Base-by-base conservation (phyloP, 2,888 invertebrate species). In the Hypercompe scribonia region DNA sequence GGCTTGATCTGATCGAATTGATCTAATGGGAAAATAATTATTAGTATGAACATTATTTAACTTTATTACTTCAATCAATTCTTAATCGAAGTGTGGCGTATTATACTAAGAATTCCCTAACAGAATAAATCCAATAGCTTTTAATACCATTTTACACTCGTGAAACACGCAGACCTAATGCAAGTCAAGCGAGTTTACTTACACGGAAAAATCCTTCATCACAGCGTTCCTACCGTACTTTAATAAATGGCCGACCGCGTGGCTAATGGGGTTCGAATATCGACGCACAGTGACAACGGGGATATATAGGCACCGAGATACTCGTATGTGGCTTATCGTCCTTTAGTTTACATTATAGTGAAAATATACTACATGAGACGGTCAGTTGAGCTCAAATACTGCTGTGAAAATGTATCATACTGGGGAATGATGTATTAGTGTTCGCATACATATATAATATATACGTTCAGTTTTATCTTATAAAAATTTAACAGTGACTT, bases 111-210 rank as follows among this genome's bases (percentile, higher is more conserved):
- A 67, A 63, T 67, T 58, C 42, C 33, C 61, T 71, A 13, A 72
- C 33, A 63, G 39, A 36, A 39, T 63, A 68, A 64, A 72, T 68
- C 58, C 24, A 65, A 58, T 42, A 33, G n/a, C 66, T 71, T 67
- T 67, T 68, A 34, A 70, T 61, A 46, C 58, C 28, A 63, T 61
- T 73, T 77, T 78, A 77, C 77, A 78, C 75, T 70, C 73, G 79
- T 80, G 75, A 72, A 79, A 75, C 76, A 80, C 77, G 68, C 78
- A 68, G 65, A 70, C 77, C 81, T 85, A 85, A 88, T 87, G 86
- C 82, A 87, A 87, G 88, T 87, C 84, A 86, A 88, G 87, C 81
- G 82, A 75, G 80, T 79, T 86, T 81, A 87, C 86, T 88, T 87
- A 84, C 87, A 86, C 86, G 83, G 74, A 80, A 83, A 84, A 81